Base-by-base conservation (phyloP, 30 jellyfish, hydroid and myxozoan species). In the Mastigias papua region DNA sequence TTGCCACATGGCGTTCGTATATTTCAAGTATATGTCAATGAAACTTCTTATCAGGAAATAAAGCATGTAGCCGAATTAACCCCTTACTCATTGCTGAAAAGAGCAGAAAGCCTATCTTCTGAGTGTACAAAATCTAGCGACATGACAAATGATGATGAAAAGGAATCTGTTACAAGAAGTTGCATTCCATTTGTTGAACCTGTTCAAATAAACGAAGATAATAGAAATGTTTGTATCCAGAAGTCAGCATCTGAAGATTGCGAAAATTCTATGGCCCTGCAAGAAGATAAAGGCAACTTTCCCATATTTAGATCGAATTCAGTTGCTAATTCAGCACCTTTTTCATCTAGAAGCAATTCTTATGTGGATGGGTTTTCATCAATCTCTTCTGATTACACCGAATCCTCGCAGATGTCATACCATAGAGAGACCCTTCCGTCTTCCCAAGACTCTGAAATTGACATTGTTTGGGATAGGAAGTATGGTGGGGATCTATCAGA, bases 1-100 rank as follows among this genome's bases (percentile, higher is more conserved):
- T 80, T 90, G 32, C 98, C 98, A 8, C 84, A 64, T 33, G 98
- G 98, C 9, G 98, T 92, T 31, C 92, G 90, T 20, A 69, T 86
- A 31, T 86, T 68, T 62, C 86, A 89, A 10, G 98, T 92, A 3
- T 72, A 78, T 69, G 68, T 86, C 28, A 49, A 82, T 16, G 27
- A 61, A 20, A 58, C 79, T 23, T 82, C 87, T 28, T 73, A 78
- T 57, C 83, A 79, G 20, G 57, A 37, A 34, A 49, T 92, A 23
- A 13, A 31, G 34, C 54, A 75, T 4, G 54, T 32, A 15, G 29
- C 96, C 37, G 54, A 78, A 10, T 72, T 48, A 21, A 62, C 98
- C 20, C 98, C 98, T 5, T 92, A 92, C 65, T 30, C 80, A 9
- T 22, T 15, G 25, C 48, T 54, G 13, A 62, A 22, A 70, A 69